Conservation (phyloP, 2,113 vertebrate genomes). For the Lota lota region DNA sequence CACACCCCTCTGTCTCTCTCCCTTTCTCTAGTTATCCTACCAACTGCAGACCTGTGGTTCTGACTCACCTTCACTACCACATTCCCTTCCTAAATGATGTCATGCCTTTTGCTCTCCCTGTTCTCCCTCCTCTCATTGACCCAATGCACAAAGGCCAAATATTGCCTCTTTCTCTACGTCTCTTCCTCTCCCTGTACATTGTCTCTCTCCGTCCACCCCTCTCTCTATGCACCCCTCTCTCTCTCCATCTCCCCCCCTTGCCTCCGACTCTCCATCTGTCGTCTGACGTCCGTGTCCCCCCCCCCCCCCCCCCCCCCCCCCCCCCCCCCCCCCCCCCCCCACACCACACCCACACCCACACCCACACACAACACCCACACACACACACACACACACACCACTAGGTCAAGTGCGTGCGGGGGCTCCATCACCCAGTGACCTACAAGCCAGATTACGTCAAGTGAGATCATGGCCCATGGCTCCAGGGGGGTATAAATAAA, state of each 20-base stretch:
- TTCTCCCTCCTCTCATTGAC: not conserved
- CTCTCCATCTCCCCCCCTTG: no score
- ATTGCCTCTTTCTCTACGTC: not conserved
- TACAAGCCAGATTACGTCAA: conserved; percentile 51
- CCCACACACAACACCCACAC: conserved; percentile 1
- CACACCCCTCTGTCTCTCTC: not conserved
- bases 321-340: conserved; percentile 30
- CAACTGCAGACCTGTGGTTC: no score
- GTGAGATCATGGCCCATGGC: conserved; percentile 41
- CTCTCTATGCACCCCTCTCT: not conserved
- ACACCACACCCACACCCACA: conserved; percentile 3
- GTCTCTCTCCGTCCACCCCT: not conserved
- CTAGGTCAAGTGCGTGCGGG: conserved; percentile 61
- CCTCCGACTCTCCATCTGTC: no score
- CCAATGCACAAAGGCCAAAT: not conserved
- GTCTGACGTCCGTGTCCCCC: conserved; percentile 13
- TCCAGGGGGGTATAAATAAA: conserved; percentile 45
- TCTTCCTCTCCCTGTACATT: not conserved
- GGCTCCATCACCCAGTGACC: conserved; percentile 45
- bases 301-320: conserved; percentile 27
- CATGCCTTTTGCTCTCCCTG: conserved; percentile 4
- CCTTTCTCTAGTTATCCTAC: not conserved
- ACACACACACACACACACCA: conserved; percentile 15
- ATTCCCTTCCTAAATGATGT: no score
- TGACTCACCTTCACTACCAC: no score